Conservation (phyloP, 2,113 vertebrate species). For the Colaptes auratus region DNA sequence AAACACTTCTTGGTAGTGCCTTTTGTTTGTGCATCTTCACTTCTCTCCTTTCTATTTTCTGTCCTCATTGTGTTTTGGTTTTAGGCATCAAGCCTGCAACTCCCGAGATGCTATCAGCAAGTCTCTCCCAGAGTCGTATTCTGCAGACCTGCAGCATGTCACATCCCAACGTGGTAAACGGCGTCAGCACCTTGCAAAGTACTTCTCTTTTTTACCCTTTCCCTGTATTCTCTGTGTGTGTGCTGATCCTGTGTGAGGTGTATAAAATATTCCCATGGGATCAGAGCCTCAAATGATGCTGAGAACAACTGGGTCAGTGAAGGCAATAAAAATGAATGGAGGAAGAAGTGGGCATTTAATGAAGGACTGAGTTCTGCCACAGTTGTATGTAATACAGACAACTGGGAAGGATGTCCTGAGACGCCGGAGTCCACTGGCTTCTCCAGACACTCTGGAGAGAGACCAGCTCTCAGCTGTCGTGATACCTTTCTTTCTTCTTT, state of each 20-base stretch:
- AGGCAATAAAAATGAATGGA: background rate
- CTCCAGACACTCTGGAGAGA: background rate
- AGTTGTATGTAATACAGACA: background rate
- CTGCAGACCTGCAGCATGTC: conserved; percentile 84
- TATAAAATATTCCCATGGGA: background rate
- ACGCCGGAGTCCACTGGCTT: background rate
- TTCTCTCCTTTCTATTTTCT: background rate
- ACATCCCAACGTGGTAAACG: conserved; percentile 81
- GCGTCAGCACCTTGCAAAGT: conserved; percentile 83
- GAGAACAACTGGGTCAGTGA: accelerated
- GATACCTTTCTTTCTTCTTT: too few species aligned
- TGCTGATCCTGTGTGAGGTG: background rate
- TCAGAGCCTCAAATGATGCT: background rate
- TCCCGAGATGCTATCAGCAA: conserved; percentile 87
- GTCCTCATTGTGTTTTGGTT: background rate
- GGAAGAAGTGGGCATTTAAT: background rate
- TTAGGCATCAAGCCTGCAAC: conserved; percentile 68
- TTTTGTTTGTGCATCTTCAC: background rate
- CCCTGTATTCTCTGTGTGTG: background rate
- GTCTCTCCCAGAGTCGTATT: conserved; percentile 85
- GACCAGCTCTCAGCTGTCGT: too few species aligned
- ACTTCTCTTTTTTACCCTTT: background rate
- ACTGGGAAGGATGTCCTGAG: background rate
- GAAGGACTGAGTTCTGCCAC: background rate
- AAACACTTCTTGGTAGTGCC: background rate